These are phyloP conservation scores for Chelonus formosanus DNA, from an alignment of 2,888 invertebrate species.

Conservation along the genomic window DNA sequence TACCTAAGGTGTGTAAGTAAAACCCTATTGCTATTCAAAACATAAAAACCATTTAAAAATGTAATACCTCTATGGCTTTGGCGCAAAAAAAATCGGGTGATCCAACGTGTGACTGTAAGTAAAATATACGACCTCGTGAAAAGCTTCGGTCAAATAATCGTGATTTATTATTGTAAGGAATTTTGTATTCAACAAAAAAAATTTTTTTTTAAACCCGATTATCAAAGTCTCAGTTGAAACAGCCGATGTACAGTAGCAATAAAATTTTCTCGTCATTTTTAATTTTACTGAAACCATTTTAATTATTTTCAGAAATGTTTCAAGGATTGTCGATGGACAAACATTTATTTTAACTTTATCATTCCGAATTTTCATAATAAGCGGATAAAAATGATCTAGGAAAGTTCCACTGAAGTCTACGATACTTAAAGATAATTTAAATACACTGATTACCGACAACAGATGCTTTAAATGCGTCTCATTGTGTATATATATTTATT, in stretches of 20 bases:
- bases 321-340: no score
- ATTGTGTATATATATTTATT: slow-evolving; percentile 40
- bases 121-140: slow-evolving; percentile 63
- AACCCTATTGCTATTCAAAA: slow-evolving; percentile 64
- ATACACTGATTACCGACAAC: slow-evolving; percentile 54
- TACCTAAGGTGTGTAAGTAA: slow-evolving; percentile 14
- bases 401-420: no score
- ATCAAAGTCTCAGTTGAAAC: neutral
- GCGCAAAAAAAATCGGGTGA: slow-evolving; percentile 49
- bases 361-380: neutral
- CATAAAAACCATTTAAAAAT: slow-evolving; percentile 66
- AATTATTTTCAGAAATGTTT: no score
- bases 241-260: no score
- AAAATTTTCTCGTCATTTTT: no score
- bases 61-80: slow-evolving; percentile 57
- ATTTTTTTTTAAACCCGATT: neutral
- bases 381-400: slow-evolving; percentile 48
- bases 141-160: slow-evolving; percentile 65
- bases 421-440: slow-evolving; percentile 42
- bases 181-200: slow-evolving; percentile 41
- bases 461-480: slow-evolving; percentile 55
- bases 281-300: no score
- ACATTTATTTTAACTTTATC: no score
- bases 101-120: slow-evolving; percentile 64
- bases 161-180: slow-evolving; percentile 64